A percentile compares a stretch with the other conserved stretches of the same genome.
These are phyloP conservation scores for Acridotheres tristis DNA, from an alignment of 2,797 vertebrate genomes.

Conservation along the genomic window DNA sequence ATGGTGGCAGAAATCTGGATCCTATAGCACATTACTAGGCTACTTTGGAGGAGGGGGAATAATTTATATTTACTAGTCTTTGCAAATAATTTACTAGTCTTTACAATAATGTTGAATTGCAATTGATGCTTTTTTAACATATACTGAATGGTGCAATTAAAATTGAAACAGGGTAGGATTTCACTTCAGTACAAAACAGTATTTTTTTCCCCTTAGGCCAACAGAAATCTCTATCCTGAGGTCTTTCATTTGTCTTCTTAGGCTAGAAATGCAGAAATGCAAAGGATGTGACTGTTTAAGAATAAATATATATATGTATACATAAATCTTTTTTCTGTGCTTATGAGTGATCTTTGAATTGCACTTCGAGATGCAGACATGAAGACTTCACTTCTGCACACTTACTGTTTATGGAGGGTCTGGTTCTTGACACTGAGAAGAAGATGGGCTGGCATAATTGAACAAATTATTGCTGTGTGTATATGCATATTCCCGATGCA, in stretches of 20 bases:
- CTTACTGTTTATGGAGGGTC: background rate
- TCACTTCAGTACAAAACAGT: background rate
- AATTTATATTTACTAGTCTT: background rate
- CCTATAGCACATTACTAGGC: background rate
- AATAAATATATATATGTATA: background rate
- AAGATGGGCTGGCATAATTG: background rate
- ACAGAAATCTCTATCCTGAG: background rate
- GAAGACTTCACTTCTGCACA: background rate
- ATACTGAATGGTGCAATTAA: background rate
- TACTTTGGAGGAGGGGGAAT: background rate
- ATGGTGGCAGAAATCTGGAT: background rate
- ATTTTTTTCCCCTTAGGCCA: background rate
- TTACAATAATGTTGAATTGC: background rate
- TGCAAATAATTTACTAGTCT: background rate
- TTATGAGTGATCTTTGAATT: background rate
- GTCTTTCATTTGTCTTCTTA: background rate
- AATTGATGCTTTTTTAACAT: background rate
- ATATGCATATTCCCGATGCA: background rate
- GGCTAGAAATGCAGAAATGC: background rate
- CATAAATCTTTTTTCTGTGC: background rate
- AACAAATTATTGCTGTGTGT: background rate
- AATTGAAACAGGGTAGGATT: background rate
- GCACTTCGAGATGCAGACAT: background rate
- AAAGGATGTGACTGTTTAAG: background rate
- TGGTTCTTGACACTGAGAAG: background rate